Percentiles rank a stretch among this genome's conserved stretches.
phyloP scores from a whole-genome alignment of 2,888 invertebrate species.

The Pyrocoelia pectoralis region DNA sequence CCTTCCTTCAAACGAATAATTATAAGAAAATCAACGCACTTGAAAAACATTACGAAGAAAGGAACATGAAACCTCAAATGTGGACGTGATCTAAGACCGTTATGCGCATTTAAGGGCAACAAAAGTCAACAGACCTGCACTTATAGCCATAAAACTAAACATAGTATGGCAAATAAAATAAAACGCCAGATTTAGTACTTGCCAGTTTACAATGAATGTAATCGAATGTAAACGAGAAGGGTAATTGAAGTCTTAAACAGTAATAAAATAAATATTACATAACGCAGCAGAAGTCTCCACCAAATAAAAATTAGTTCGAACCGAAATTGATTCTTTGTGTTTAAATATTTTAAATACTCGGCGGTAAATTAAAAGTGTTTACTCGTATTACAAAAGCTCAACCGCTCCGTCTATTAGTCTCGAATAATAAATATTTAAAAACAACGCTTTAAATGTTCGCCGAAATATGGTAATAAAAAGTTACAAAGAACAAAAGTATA shows the following conservation, averaged over 20 bases:
- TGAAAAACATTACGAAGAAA: slow-evolving; percentile 24
- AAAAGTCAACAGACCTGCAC: slow-evolving; percentile 44
- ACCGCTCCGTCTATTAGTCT: slow-evolving; percentile 25
- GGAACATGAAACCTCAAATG: slow-evolving; percentile 32
- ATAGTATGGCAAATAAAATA: slow-evolving; percentile 39
- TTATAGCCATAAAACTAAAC: slow-evolving; percentile 43
- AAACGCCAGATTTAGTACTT: slow-evolving; percentile 33
- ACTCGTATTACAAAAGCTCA: slow-evolving; percentile 16
- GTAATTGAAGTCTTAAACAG: slow-evolving; percentile 23
- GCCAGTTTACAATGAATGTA: slow-evolving; percentile 30
- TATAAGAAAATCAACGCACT: slow-evolving; percentile 12
- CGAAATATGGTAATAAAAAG: slow-evolving; percentile 7
- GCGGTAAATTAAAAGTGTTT: slow-evolving; percentile 9
- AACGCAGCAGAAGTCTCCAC: slow-evolving; percentile 1
- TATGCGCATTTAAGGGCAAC: slow-evolving; percentile 42
- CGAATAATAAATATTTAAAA: slow-evolving; percentile 22
- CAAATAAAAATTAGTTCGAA: slow-evolving; percentile 15
- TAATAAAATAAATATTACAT: slow-evolving; percentile 24
- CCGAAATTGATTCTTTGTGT: not conserved
- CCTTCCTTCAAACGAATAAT: not conserved
- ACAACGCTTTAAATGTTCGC: slow-evolving; percentile 10
- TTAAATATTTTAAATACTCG: not conserved
- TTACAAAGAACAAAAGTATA: slow-evolving; percentile 5
- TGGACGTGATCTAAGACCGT: slow-evolving; percentile 39
- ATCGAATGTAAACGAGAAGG: slow-evolving; percentile 29